Evolutionary conservation across 2,113 vertebrate species (phyloP).

Genomic region (Pteropus alecto): DNA sequence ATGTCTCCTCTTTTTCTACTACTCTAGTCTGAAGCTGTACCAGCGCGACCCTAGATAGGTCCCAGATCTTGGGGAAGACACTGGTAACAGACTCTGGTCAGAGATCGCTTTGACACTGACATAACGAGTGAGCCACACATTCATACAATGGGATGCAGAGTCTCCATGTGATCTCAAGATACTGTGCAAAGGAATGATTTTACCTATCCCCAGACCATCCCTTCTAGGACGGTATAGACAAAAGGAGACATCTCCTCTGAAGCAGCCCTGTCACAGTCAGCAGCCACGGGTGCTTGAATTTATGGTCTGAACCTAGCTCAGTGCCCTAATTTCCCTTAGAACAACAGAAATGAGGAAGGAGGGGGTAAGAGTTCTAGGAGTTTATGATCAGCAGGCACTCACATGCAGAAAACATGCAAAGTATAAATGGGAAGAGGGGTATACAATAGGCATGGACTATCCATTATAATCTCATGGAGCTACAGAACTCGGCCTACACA

Average conservation of each 20-base stretch:
- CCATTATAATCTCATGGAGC: neutral
- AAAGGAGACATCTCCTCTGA: neutral
- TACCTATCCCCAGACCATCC: neutral
- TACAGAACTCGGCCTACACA: neutral
- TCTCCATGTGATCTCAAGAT: neutral
- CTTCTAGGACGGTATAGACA: neutral
- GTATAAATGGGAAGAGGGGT: neutral
- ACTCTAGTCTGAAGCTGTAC: neutral
- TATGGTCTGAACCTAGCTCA: neutral
- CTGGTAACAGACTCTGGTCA: neutral
- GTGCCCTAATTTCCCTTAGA: neutral
- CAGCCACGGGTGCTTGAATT: neutral
- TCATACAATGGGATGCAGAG: neutral
- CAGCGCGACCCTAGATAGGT: neutral
- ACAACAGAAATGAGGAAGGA: neutral
- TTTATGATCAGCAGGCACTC: neutral
- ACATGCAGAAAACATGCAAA: neutral
- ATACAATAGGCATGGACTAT: fast-evolving
- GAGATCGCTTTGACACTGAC: neutral
- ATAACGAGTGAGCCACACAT: neutral
- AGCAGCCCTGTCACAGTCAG: neutral
- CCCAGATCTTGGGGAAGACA: neutral
- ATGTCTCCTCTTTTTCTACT: neutral
- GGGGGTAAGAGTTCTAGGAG: neutral
- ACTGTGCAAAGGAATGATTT: neutral